Percentiles rank a stretch among this genome's conserved stretches.
Evolutionary conservation across 2,888 invertebrate species (phyloP).

Genomic region (Torymus auratus): DNA sequence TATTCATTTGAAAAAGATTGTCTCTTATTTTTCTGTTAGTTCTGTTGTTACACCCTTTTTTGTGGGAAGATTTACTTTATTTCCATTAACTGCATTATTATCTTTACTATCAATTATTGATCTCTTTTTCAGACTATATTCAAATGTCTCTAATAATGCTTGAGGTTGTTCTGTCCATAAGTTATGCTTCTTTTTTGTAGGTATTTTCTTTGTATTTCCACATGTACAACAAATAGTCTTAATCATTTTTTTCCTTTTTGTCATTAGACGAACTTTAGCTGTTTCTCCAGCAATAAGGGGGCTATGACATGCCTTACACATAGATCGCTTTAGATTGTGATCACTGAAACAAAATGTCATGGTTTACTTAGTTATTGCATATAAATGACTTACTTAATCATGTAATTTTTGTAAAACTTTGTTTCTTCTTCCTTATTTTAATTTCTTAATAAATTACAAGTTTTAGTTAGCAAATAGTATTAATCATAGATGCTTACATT

Average conservation of each 20-base stretch:
- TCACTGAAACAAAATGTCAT: slow-evolving; percentile 76
- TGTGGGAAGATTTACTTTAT: too few relatives aligned
- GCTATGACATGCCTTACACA: slow-evolving; percentile 80
- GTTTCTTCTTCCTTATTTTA: not conserved
- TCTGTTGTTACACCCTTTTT: too few relatives aligned
- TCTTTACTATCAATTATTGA: not conserved
- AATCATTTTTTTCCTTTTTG: slow-evolving; percentile 76
- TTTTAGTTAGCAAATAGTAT: slow-evolving; percentile 8
- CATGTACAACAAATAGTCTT: slow-evolving; percentile 78
- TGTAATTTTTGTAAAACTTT: slow-evolving; percentile 12
- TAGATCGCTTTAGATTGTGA: slow-evolving; percentile 80
- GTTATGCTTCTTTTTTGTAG: slow-evolving; percentile 74
- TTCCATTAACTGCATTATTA: not conserved
- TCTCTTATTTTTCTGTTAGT: too few relatives aligned
- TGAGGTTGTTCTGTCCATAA: slow-evolving; percentile 79
- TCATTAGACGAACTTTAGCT: slow-evolving; percentile 78
- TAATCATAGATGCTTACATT: slow-evolving; percentile 77
- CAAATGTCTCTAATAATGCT: slow-evolving; percentile 77
- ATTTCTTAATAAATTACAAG: not conserved
- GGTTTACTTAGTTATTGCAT: not conserved
- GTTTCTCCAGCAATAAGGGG: slow-evolving; percentile 79
- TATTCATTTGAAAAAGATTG: too few relatives aligned
- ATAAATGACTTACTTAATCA: not conserved
- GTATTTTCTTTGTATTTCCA: slow-evolving; percentile 72
- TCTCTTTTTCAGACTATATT: slow-evolving; percentile 70